These are phyloP conservation scores for Paramuricea clavata DNA, from an alignment of 92 coral and sea anemone species.

Conservation along the genomic window DNA sequence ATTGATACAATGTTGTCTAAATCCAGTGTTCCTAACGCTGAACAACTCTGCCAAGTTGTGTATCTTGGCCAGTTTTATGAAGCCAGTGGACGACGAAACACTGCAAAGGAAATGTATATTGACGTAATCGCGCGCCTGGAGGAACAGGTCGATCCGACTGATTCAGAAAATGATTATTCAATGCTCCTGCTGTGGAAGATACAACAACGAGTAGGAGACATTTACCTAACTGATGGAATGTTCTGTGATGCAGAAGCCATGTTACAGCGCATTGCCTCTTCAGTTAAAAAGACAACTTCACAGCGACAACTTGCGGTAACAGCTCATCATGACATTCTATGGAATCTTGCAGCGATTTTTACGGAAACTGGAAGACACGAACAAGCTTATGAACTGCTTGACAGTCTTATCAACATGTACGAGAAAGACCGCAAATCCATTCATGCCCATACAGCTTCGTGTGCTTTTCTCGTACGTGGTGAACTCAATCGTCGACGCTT, in stretches of 20 bases:
- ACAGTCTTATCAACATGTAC: conserved; percentile 4
- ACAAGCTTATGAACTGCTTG: conserved; percentile 22
- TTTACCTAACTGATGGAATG: background rate
- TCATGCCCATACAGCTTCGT: background rate
- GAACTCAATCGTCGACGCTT: conserved; percentile 20
- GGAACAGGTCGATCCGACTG: conserved; percentile 13
- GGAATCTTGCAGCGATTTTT: conserved; percentile 15
- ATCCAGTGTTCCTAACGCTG: no score
- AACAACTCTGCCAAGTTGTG: no score
- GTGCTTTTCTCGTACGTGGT: conserved; percentile 3
- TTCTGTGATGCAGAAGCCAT: no score
- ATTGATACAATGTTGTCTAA: no score
- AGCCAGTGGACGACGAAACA: no score
- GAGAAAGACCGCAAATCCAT: conserved; percentile 7
- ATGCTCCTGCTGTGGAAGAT: conserved; percentile 1
- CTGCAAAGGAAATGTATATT: background rate
- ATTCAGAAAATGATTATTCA: background rate
- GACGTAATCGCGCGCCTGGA: conserved; percentile 3
- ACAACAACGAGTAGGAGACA: background rate
- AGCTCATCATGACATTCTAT: background rate
- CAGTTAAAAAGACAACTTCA: conserved; percentile 26
- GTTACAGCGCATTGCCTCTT: no score
- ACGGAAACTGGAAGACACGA: conserved; percentile 4
- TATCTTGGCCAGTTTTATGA: conserved; percentile 2
- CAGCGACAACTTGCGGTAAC: conserved; percentile 1